phyloP scores from a whole-genome alignment of 1,140 invertebrate species.

The Stegodyphus dumicola region DNA sequence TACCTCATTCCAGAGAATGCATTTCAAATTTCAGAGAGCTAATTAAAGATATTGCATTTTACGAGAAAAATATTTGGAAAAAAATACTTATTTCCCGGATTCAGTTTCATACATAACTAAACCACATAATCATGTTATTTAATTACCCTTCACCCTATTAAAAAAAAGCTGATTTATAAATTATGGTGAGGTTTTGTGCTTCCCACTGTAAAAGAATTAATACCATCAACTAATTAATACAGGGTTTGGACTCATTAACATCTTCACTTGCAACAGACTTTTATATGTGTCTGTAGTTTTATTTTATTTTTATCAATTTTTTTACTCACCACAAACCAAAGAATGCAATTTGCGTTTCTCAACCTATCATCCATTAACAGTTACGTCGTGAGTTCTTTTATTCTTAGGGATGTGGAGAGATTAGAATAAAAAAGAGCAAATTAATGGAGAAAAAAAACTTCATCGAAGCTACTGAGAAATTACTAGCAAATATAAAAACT shows the following conservation, averaged over 20 bases:
- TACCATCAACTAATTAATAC: constrained; percentile 33
- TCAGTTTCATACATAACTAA: too few species aligned
- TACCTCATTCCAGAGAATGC: too few species aligned
- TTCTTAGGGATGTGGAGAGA: neutral
- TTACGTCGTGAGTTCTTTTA: neutral
- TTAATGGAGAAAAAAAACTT: neutral
- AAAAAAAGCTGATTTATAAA: too few species aligned
- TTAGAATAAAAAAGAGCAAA: neutral
- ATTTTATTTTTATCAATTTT: neutral
- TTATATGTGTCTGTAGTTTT: neutral
- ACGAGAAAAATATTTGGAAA: too few species aligned
- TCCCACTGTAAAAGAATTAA: neutral
- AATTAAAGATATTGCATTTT: too few species aligned
- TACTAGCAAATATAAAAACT: constrained; percentile 24
- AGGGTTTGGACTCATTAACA: constrained; percentile 28
- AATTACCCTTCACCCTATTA: too few species aligned
- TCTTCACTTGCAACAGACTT: neutral
- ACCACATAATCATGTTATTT: too few species aligned
- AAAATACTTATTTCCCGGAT: too few species aligned
- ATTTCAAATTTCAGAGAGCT: too few species aligned
- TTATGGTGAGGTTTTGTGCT: too few species aligned
- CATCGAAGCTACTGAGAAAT: constrained; percentile 16
- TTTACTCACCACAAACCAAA: constrained; percentile 6
- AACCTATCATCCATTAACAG: constrained; percentile 12
- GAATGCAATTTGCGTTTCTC: constrained; percentile 10